Conservation (phyloP, 1,140 invertebrate species). For the Drosophila bifasciata region DNA sequence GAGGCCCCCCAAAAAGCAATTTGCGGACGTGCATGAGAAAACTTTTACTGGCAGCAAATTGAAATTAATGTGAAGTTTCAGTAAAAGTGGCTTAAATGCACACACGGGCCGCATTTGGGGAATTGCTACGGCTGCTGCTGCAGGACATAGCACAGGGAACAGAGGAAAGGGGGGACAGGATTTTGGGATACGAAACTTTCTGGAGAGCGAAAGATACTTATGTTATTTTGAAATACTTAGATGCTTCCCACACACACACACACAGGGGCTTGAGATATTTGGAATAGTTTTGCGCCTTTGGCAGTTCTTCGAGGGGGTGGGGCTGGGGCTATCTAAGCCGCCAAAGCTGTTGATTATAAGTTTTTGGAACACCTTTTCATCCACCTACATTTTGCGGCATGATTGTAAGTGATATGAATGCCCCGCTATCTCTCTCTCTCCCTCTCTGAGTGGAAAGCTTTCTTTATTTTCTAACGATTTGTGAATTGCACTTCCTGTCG, state of each 20-base stretch:
- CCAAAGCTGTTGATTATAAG: constrained; percentile 81
- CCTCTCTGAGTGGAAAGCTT: background rate
- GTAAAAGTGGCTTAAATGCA: constrained; percentile 83
- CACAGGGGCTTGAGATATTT: constrained; percentile 40
- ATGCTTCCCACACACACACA: constrained; percentile 32
- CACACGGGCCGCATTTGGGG: constrained; percentile 83
- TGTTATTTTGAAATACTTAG: constrained; percentile 74
- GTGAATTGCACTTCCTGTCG: constrained; percentile 81
- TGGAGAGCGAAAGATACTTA: constrained; percentile 60
- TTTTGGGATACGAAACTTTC: constrained; percentile 45
- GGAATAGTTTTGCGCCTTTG: constrained; percentile 66
- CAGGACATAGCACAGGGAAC: constrained; percentile 20
- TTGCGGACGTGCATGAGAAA: constrained; percentile 82
- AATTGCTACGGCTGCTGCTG: constrained; percentile 59
- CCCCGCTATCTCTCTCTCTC: background rate
- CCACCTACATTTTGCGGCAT: background rate
- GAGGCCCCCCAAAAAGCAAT: constrained; percentile 68
- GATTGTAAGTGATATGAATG: constrained; percentile 23
- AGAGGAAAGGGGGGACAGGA: background rate
- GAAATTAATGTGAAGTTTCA: constrained; percentile 83
- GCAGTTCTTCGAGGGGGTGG: constrained; percentile 42
- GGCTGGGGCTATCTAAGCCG: constrained; percentile 51
- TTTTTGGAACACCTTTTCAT: constrained; percentile 58
- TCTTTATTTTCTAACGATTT: constrained; percentile 64
- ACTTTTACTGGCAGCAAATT: constrained; percentile 83